phyloP scores from a whole-genome alignment of 92 coral and sea anemone genomes.

The Metridium senile region DNA sequence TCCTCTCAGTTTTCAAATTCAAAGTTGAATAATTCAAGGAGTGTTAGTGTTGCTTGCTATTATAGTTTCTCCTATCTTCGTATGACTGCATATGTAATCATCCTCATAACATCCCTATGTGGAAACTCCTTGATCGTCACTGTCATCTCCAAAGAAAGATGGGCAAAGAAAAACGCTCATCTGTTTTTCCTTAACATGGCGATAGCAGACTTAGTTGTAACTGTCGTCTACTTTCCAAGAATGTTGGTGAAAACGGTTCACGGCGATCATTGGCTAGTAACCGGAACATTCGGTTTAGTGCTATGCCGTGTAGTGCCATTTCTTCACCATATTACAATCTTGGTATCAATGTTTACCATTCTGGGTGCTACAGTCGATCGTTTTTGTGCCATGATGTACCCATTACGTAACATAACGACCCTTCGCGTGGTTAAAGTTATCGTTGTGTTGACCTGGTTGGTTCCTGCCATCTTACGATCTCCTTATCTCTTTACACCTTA shows the following conservation, averaged over 20 bases:
- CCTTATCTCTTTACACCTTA: constrained; percentile 33
- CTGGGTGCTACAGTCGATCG: constrained; percentile 46
- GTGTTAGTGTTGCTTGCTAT: too few species aligned
- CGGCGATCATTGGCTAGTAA: constrained; percentile 44
- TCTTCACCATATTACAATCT: constrained; percentile 44
- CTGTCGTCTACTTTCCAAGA: constrained; percentile 57
- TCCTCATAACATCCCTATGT: constrained; percentile 29
- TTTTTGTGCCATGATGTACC: constrained; percentile 43
- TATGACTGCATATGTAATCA: constrained; percentile 44
- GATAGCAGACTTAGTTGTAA: constrained; percentile 45
- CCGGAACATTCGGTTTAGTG: constrained; percentile 44
- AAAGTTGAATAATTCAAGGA: too few species aligned
- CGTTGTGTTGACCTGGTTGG: constrained; percentile 31
- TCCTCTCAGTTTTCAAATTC: too few species aligned
- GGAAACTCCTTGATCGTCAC: constrained; percentile 51
- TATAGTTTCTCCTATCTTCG: too few species aligned
- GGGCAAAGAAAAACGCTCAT: constrained; percentile 32
- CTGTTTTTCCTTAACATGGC: constrained; percentile 57
- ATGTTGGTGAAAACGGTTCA: constrained; percentile 45
- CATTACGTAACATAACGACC: constrained; percentile 40
- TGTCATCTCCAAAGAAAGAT: constrained; percentile 26
- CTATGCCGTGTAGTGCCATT: constrained; percentile 55
- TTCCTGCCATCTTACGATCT: constrained; percentile 39
- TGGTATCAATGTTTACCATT: constrained; percentile 55
- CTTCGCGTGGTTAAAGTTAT: constrained; percentile 4